Evolutionary conservation across 2,797 vertebrate genomes (phyloP).

Genomic region (Capromys pilorides): DNA sequence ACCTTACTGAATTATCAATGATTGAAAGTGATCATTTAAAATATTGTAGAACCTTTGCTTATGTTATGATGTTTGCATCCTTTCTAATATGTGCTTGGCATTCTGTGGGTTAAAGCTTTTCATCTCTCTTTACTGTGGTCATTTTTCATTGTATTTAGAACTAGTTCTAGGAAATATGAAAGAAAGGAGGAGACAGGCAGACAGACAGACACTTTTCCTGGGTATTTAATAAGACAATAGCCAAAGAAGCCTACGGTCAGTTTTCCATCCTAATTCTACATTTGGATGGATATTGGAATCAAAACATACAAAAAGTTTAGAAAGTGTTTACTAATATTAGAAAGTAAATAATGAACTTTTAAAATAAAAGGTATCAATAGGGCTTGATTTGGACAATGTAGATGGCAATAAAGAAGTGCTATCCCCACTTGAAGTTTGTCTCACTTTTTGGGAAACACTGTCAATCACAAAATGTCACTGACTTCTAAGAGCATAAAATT

Average conservation of each 20-base stretch:
- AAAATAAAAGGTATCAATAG: not conserved
- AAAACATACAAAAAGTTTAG: not conserved
- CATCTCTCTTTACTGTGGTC: conserved; percentile 61
- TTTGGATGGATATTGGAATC: conserved; percentile 2
- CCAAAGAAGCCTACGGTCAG: not conserved
- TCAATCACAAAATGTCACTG: conserved; percentile 21
- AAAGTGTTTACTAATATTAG: not conserved
- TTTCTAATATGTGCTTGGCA: conserved; percentile 37
- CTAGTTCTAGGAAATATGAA: not conserved
- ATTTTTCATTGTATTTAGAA: conserved; percentile 44
- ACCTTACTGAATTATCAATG: not conserved
- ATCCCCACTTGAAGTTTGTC: conserved; percentile 25
- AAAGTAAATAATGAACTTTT: conserved; percentile 20
- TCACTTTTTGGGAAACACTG: conserved; percentile 34
- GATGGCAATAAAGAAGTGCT: not conserved
- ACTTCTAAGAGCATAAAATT: conserved; percentile 45
- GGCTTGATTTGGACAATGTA: conserved; percentile 4
- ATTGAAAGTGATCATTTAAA: conserved; percentile 64
- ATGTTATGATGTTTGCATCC: conserved; percentile 57
- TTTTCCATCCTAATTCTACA: not conserved
- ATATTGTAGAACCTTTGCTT: conserved; percentile 53
- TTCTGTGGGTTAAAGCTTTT: conserved; percentile 32
- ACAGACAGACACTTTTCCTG: not conserved
- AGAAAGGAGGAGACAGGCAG: not conserved
- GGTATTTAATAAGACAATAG: not conserved